These are phyloP conservation scores for Characodon lateralis DNA, from an alignment of 2,797 vertebrate species.

Conservation along the genomic window DNA sequence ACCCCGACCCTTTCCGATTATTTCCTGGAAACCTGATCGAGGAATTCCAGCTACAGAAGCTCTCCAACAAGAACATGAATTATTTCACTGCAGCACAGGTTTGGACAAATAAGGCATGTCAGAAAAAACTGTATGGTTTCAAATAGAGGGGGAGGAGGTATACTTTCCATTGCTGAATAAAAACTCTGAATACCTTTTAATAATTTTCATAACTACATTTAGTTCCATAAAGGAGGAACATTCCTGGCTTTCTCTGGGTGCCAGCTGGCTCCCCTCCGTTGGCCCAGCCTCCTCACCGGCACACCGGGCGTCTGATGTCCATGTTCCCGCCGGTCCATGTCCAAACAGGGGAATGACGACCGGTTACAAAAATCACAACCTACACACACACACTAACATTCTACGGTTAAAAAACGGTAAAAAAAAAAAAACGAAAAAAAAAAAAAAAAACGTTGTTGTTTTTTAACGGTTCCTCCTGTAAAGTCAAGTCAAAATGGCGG, in stretches of 20 bases:
- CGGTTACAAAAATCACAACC: too few relatives aligned
- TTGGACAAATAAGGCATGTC: not conserved
- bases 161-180: not conserved
- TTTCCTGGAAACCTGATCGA: slow-evolving; percentile 42
- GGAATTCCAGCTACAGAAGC: not conserved
- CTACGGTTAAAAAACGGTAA: not conserved
- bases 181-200: slow-evolving; percentile 7
- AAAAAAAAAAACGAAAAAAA: too few relatives aligned
- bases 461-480: not conserved
- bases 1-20: slow-evolving; percentile 15
- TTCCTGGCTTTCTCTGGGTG: slow-evolving; percentile 30
- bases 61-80: not conserved
- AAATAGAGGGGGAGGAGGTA: too few relatives aligned
- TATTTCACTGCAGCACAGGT: not conserved
- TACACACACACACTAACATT: too few relatives aligned
- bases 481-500: slow-evolving; percentile 12
- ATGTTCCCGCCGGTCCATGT: not conserved
- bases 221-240: slow-evolving; percentile 28
- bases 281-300: slow-evolving; percentile 6
- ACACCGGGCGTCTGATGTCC: not conserved
- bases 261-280: slow-evolving; percentile 35
- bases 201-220: not conserved
- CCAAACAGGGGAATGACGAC: accelerated
- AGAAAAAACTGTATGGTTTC: too few relatives aligned
- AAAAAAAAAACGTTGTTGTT: not conserved